Conservation (phyloP, 2,888 invertebrate species). For the Pristionchus japonicus region DNA sequence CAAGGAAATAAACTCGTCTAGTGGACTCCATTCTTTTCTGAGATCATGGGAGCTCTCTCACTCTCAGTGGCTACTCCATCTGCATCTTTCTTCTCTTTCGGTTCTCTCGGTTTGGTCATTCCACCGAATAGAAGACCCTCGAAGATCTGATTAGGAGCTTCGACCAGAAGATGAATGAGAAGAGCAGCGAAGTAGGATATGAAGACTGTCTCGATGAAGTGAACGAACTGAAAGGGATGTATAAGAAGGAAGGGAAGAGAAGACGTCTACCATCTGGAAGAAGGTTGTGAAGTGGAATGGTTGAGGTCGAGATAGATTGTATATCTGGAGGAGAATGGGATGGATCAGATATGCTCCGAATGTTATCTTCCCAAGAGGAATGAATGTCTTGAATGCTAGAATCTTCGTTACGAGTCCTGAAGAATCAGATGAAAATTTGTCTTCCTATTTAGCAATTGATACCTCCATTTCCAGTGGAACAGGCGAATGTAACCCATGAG, state of each 20-base stretch:
- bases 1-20: too few relatives aligned
- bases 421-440: background rate
- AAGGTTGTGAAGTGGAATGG: conserved; percentile 75
- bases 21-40: conserved; percentile 8
- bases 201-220: conserved; percentile 68
- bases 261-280: conserved; percentile 68
- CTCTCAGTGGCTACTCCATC: background rate
- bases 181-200: conserved; percentile 67
- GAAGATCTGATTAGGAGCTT: conserved; percentile 44
- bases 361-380: conserved; percentile 91
- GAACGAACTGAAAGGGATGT: conserved; percentile 61
- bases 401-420: conserved; percentile 82
- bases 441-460: background rate
- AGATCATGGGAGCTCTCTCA: conserved; percentile 9
- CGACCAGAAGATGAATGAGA: conserved; percentile 37
- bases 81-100: background rate
- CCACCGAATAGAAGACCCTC: conserved; percentile 16
- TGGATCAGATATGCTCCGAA: conserved; percentile 89
- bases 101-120: background rate
- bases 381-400: conserved; percentile 86
- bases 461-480: conserved; percentile 73
- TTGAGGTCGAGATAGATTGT: conserved; percentile 70
- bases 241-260: background rate
- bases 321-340: conserved; percentile 73
- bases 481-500: conserved; percentile 78